Percentiles rank a stretch among this genome's conserved stretches.
These are phyloP conservation scores for Drosophila kuntzei DNA, from an alignment of 2,888 invertebrate genomes.

Conservation along the genomic window DNA sequence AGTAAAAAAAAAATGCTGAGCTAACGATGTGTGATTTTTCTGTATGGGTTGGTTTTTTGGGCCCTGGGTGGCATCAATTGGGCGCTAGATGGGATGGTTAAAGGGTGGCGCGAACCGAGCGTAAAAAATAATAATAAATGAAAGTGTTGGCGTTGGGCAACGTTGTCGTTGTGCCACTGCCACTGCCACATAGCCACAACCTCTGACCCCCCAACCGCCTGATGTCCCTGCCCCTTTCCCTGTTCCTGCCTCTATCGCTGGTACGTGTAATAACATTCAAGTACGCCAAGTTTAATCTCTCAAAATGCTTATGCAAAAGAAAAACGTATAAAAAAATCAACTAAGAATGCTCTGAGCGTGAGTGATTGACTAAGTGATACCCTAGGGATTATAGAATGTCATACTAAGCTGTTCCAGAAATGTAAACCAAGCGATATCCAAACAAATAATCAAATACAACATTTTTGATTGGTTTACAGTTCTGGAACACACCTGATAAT, in stretches of 20 bases:
- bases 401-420: too few species aligned
- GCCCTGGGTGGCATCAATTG: slow-evolving; percentile 63
- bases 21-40: slow-evolving; percentile 79
- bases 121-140: slow-evolving; percentile 80
- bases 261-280: slow-evolving; percentile 79
- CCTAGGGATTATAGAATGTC: background rate
- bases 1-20: slow-evolving; percentile 65
- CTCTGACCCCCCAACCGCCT: slow-evolving; percentile 1
- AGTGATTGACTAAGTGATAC: slow-evolving; percentile 5
- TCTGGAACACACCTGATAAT: too few species aligned
- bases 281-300: slow-evolving; percentile 80
- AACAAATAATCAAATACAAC: too few species aligned
- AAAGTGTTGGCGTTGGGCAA: slow-evolving; percentile 76
- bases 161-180: slow-evolving; percentile 35
- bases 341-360: background rate
- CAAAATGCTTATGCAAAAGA: slow-evolving; percentile 78
- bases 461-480: too few species aligned
- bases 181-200: slow-evolving; percentile 8
- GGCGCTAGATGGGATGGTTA: slow-evolving; percentile 52
- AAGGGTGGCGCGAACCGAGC: slow-evolving; percentile 61
- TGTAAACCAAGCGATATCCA: too few species aligned
- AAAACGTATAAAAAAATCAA: slow-evolving; percentile 53
- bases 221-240: background rate
- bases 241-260: slow-evolving; percentile 31
- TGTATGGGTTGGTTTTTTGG: slow-evolving; percentile 69